Evolutionary conservation across 2,888 invertebrate genomes (phyloP).

Genomic region (Abscondita cerata): DNA sequence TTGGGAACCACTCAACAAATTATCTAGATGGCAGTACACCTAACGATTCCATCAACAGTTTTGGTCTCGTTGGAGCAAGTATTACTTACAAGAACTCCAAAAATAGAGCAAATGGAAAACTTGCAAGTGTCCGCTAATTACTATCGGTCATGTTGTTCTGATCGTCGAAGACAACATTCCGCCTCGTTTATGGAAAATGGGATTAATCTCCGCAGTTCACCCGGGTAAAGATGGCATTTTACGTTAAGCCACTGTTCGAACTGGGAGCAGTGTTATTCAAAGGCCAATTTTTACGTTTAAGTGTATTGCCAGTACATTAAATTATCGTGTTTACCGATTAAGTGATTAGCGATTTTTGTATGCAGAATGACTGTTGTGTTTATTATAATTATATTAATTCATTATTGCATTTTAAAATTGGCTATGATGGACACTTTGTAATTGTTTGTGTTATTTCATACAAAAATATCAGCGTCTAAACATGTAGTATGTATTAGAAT

Average conservation of each 20-base stretch:
- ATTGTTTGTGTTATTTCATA: too few species aligned
- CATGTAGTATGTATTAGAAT: too few species aligned
- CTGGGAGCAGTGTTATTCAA: not conserved
- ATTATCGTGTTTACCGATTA: too few species aligned
- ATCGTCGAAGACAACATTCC: not conserved
- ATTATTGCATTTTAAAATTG: too few species aligned
- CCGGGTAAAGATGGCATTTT: too few species aligned
- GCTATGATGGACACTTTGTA: too few species aligned
- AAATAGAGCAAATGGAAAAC: not conserved
- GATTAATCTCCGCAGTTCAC: not conserved
- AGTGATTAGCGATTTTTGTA: too few species aligned
- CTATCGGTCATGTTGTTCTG: not conserved
- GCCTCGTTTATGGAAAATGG: not conserved
- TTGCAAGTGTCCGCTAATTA: not conserved
- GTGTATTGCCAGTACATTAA: not conserved
- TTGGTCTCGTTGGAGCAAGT: not conserved
- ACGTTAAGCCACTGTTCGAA: not conserved
- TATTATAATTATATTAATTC: too few species aligned
- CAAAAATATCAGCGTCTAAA: too few species aligned
- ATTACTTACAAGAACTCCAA: not conserved
- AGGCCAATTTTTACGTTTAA: not conserved
- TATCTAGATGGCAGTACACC: not conserved
- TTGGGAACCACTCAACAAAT: too few species aligned
- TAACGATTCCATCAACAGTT: not conserved
- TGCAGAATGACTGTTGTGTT: too few species aligned